Conservation (phyloP, 2,888 invertebrate genomes). For the Cantharis nigra region DNA sequence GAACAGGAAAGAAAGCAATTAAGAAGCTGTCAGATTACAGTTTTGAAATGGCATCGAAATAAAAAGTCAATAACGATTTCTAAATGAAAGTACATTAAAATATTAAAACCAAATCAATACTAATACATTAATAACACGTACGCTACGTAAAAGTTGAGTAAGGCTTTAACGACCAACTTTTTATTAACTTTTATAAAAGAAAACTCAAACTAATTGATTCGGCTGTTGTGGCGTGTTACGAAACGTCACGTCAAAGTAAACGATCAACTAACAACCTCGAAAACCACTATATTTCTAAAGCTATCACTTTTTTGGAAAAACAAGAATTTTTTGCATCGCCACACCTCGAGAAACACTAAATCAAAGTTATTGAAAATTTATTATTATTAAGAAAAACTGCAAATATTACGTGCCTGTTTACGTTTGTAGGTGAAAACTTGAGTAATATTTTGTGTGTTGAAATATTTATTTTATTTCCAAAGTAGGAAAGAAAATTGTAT, state of each 20-base stretch:
- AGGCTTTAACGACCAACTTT: neutral
- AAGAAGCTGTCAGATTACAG: neutral
- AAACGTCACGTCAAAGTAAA: neutral
- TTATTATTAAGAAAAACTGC: neutral
- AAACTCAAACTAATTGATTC: neutral
- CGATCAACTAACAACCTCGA: neutral
- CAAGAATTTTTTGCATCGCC: neutral
- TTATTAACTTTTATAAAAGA: neutral
- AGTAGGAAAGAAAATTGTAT: conserved; percentile 7
- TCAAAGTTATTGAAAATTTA: neutral
- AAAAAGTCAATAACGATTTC: neutral
- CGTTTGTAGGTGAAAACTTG: conserved; percentile 1
- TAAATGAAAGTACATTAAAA: neutral
- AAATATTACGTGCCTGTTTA: neutral
- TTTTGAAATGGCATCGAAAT: neutral
- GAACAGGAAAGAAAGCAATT: too few relatives aligned
- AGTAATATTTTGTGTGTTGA: neutral
- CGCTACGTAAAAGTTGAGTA: neutral
- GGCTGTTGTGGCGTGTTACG: neutral
- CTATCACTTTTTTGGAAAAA: neutral
- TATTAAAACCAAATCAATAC: neutral
- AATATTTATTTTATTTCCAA: neutral
- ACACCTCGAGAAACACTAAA: neutral
- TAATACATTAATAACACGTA: neutral
- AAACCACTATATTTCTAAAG: neutral